These are phyloP conservation scores for Pelobates fuscus DNA, from an alignment of 2,113 vertebrate genomes.

Conservation along the genomic window DNA sequence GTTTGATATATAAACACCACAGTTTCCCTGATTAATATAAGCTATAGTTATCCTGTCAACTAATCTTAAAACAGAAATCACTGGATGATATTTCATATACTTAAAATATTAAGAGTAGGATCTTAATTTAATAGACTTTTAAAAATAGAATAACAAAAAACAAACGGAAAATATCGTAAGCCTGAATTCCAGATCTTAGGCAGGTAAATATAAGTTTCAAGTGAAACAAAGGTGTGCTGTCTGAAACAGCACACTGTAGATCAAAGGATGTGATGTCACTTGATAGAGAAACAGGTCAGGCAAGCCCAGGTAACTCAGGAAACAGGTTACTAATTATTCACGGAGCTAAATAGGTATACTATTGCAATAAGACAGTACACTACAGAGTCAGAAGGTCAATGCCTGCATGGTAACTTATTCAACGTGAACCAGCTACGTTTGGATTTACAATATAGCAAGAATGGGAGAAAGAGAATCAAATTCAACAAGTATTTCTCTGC, in stretches of 20 bases:
- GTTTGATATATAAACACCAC: too few relatives aligned
- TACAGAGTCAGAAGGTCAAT: slow-evolving; percentile 69
- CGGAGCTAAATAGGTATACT: slow-evolving; percentile 67
- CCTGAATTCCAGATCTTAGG: too few relatives aligned
- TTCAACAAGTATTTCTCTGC: slow-evolving; percentile 56
- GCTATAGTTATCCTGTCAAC: too few relatives aligned
- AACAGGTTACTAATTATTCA: slow-evolving; percentile 73
- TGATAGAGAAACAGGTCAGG: slow-evolving; percentile 87
- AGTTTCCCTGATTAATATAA: too few relatives aligned
- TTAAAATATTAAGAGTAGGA: too few relatives aligned
- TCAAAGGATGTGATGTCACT: slow-evolving; percentile 80
- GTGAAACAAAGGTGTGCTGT: slow-evolving; percentile 67
- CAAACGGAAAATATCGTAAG: too few relatives aligned
- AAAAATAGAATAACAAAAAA: too few relatives aligned
- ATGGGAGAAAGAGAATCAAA: slow-evolving; percentile 71
- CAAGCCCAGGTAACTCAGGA: slow-evolving; percentile 80
- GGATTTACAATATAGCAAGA: slow-evolving; percentile 50
- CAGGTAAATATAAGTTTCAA: slow-evolving; percentile 47
- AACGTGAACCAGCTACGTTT: slow-evolving; percentile 43
- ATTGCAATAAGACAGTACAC: slow-evolving; percentile 60
- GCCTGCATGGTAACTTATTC: slow-evolving; percentile 57
- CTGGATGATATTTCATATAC: too few relatives aligned
- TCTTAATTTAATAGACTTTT: too few relatives aligned
- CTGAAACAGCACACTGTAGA: slow-evolving; percentile 60
- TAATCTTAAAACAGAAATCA: too few relatives aligned